phyloP scores from a whole-genome alignment of 2,797 vertebrate species.

The Trichosurus vulpecula region DNA sequence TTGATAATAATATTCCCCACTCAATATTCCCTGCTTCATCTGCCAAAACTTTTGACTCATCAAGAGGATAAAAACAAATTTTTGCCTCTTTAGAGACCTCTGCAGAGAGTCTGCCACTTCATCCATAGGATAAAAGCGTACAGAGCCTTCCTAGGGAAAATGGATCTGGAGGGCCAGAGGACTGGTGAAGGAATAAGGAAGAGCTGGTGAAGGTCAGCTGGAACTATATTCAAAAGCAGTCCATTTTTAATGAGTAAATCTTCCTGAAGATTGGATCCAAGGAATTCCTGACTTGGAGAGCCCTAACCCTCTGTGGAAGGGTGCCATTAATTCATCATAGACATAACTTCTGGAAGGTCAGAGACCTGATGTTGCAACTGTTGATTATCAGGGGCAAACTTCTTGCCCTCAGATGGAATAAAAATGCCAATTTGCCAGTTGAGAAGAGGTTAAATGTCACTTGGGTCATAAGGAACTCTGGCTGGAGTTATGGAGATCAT shows the following conservation, averaged over 20 bases:
- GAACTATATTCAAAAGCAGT: background rate
- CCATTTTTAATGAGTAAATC: background rate
- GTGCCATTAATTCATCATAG: background rate
- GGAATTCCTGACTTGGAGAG: background rate
- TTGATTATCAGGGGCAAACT: background rate
- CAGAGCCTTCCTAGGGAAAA: background rate
- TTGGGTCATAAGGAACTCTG: background rate
- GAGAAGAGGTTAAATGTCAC: background rate
- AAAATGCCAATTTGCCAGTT: background rate
- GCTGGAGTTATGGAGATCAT: background rate
- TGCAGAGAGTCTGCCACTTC: background rate
- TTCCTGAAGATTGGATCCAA: background rate
- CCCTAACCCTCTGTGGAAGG: background rate
- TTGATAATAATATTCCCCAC: background rate
- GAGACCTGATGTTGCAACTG: background rate
- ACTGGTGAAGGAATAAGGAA: background rate
- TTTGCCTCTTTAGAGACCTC: background rate
- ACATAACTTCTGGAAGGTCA: background rate
- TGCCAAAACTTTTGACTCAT: background rate
- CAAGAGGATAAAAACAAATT: background rate
- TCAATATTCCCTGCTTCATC: background rate
- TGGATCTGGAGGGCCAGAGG: background rate
- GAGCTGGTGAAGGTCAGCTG: background rate
- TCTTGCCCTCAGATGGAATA: background rate
- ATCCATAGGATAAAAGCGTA: background rate